Conservation (phyloP, 2,888 invertebrate species). For the Conus canariensis region DNA sequence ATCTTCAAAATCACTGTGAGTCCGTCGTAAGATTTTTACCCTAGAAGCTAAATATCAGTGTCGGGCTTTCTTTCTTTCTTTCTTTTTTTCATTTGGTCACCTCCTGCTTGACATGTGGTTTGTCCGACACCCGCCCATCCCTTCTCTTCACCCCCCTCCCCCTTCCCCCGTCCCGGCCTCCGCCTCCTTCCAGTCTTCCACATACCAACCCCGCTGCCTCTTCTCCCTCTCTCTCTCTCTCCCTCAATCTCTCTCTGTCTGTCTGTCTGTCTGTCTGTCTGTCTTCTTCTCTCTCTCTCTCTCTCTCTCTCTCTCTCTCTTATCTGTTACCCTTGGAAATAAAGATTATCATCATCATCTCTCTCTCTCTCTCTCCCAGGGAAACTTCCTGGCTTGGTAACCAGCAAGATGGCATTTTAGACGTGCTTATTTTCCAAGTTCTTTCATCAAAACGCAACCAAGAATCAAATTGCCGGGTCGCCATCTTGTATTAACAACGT, state of each 20-base stretch:
- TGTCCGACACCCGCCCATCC: neutral
- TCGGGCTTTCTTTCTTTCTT: neutral
- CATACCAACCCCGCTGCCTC: neutral
- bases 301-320: neutral
- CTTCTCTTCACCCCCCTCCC: neutral
- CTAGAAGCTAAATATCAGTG: neutral
- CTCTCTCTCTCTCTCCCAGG: neutral
- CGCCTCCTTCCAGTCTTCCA: neutral
- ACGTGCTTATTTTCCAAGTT: no score
- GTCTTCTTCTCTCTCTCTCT: neutral
- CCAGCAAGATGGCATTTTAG: no score
- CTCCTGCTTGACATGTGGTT: neutral
- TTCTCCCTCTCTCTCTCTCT: neutral
- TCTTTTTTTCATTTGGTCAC: neutral
- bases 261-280: no score
- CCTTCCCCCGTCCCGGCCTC: neutral
- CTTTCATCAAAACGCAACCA: no score
- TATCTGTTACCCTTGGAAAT: no score
- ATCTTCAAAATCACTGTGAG: slow-evolving; percentile 31
- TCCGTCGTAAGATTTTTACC: neutral
- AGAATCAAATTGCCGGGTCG: no score
- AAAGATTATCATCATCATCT: no score
- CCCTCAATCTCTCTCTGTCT: neutral
- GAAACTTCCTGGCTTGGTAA: no score
- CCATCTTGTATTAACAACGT: no score